A percentile compares a stretch with the other conserved stretches of the same genome.
phyloP scores from a whole-genome alignment of 2,113 vertebrate species.

The cat (Felis catus) region F.catus_Fca126_mat1.0 CM031413.1:135308001-135308500 shows the following conservation, averaged over 20 bases:
- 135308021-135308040: background rate
- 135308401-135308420: background rate
- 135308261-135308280: background rate
- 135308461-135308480: background rate
- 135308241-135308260: background rate
- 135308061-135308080: conserved; percentile 29
- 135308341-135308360: background rate
- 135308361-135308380: background rate
- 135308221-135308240: background rate
- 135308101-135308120: conserved; percentile 21
- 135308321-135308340: background rate
- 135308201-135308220: background rate
- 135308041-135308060: background rate
- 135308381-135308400: background rate
- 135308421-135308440: background rate
- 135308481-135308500: background rate
- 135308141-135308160: background rate
- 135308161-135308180: background rate
- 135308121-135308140: background rate
- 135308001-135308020: conserved; percentile 1
- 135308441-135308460: background rate
- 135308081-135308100: background rate
- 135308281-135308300: background rate
- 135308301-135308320: conserved; percentile 31
- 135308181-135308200: conserved; percentile 36